These are phyloP conservation scores for Lacerta bilineata DNA, from an alignment of 2,797 vertebrate species.

Conservation along the genomic window DNA sequence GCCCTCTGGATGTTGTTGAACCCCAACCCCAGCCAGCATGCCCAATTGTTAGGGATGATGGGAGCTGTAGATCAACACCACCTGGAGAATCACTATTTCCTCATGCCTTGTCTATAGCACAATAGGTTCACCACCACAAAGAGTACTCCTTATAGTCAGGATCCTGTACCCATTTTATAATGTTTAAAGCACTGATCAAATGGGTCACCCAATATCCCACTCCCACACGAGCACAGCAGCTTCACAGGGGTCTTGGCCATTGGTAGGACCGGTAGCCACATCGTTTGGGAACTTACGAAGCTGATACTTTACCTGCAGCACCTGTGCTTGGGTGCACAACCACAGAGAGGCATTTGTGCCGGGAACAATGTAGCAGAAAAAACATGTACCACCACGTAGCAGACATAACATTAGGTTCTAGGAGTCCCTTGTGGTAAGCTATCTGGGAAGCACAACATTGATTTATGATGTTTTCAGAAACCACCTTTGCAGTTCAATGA, in stretches of 20 bases:
- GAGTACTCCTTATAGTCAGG: background rate
- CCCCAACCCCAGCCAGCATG: no score
- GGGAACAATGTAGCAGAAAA: background rate
- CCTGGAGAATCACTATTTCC: no score
- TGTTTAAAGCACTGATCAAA: background rate
- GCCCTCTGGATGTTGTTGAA: background rate
- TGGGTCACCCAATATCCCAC: background rate
- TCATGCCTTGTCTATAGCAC: background rate
- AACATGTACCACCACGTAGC: background rate
- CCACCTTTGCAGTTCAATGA: background rate
- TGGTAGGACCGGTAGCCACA: background rate
- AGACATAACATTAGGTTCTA: background rate
- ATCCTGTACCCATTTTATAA: background rate
- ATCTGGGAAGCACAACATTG: background rate
- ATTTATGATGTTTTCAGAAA: constrained; percentile 31
- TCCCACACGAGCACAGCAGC: background rate
- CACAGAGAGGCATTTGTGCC: background rate
- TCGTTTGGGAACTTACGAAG: background rate
- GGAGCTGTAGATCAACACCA: no score
- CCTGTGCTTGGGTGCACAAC: background rate
- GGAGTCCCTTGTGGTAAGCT: constrained; percentile 2
- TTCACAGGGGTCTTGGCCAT: no score
- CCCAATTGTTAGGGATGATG: no score
- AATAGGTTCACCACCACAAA: no score
- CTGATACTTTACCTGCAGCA: background rate